Percentiles rank a stretch among this genome's conserved stretches.
phyloP scores from a whole-genome alignment of 1,140 invertebrate genomes.

The Coelopa frigida region DNA sequence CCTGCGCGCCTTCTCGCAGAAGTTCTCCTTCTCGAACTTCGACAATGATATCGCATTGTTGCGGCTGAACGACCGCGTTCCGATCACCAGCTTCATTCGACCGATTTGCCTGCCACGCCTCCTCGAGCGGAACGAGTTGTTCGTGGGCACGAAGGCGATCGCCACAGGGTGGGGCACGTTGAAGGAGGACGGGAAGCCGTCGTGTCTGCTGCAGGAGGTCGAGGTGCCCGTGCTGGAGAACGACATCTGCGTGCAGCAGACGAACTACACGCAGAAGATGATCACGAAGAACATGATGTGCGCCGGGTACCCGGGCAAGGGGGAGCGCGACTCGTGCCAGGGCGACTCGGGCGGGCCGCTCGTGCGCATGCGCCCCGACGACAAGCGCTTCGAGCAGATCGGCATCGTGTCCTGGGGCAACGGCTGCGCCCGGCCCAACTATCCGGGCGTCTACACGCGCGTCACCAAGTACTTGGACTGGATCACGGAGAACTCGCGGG shows the following conservation, averaged over 20 bases:
- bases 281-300: slow-evolving; percentile 83
- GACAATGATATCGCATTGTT: slow-evolving; percentile 80
- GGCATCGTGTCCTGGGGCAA: slow-evolving; percentile 61
- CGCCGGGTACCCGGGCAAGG: slow-evolving; percentile 66
- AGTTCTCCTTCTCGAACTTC: slow-evolving; percentile 75
- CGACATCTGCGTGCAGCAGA: slow-evolving; percentile 62
- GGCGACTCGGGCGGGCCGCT: slow-evolving; percentile 89
- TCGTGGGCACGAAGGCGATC: slow-evolving; percentile 61
- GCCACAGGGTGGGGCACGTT: slow-evolving; percentile 81
- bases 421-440: slow-evolving; percentile 64
- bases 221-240: slow-evolving; percentile 76
- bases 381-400: slow-evolving; percentile 70
- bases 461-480: slow-evolving; percentile 68
- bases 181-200: slow-evolving; percentile 70
- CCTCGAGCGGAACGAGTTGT: slow-evolving; percentile 50
- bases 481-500: slow-evolving; percentile 66
- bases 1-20: slow-evolving; percentile 61
- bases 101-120: slow-evolving; percentile 68
- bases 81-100: slow-evolving; percentile 63
- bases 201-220: slow-evolving; percentile 72
- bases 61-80: slow-evolving; percentile 66
- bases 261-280: slow-evolving; percentile 68
- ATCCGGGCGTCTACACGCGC: slow-evolving; percentile 74
- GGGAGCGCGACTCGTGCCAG: slow-evolving; percentile 80
- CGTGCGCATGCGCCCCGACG: slow-evolving; percentile 60